phyloP scores from a whole-genome alignment of 2,888 invertebrate genomes.

The Orthosia incerta region DNA sequence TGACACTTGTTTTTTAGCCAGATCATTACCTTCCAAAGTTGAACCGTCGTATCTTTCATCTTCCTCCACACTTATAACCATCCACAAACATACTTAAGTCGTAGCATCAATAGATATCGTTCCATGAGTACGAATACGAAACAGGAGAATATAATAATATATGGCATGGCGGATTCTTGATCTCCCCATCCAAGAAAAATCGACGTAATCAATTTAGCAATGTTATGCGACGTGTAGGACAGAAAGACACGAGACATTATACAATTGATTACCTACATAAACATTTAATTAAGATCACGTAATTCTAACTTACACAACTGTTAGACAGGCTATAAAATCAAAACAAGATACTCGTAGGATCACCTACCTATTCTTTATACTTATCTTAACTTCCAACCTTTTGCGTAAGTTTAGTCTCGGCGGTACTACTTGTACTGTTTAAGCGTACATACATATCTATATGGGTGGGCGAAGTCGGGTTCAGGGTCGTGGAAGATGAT shows the following conservation, averaged over 20 bases:
- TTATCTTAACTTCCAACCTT: neutral
- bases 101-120: neutral
- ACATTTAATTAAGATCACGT: slow-evolving; percentile 17
- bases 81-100: neutral
- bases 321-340: slow-evolving; percentile 20
- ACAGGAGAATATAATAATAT: neutral
- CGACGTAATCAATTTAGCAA: neutral
- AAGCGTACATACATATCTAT: too few species aligned
- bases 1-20: neutral
- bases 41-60: neutral
- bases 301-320: slow-evolving; percentile 3
- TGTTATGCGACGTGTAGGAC: neutral
- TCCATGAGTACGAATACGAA: neutral
- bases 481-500: too few species aligned
- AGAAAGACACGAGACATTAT: neutral
- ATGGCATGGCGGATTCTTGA: neutral
- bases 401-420: too few species aligned
- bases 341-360: slow-evolving; percentile 9
- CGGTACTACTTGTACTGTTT: too few species aligned
- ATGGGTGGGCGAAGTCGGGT: too few species aligned
- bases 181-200: neutral
- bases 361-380: neutral
- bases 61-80: neutral
- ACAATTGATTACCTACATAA: neutral
- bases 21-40: neutral